Conservation (phyloP, 2,888 invertebrate species). For the Rhyacophila evoluta region DNA sequence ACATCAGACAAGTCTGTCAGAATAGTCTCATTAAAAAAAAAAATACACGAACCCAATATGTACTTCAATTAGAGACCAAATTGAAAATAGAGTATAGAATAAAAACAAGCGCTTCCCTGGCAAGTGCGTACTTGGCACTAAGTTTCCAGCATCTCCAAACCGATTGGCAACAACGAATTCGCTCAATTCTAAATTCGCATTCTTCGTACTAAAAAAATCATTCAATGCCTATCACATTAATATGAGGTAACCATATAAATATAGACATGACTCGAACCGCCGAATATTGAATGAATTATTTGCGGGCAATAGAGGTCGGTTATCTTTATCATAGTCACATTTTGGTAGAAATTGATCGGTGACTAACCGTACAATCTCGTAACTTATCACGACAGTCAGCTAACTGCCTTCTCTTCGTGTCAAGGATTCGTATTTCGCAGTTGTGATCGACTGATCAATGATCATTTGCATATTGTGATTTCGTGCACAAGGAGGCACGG, state of each 20-base stretch:
- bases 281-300: neutral
- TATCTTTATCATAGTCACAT: neutral
- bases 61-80: too few relatives aligned
- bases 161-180: too few relatives aligned
- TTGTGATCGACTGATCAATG: neutral
- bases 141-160: too few relatives aligned
- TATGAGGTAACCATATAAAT: neutral
- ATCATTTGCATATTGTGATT: constrained; percentile 20
- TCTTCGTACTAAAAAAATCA: neutral
- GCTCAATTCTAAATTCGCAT: neutral
- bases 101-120: too few relatives aligned
- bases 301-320: neutral
- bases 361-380: constrained; percentile 2
- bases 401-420: constrained; percentile 21
- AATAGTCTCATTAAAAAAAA: too few relatives aligned
- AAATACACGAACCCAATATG: too few relatives aligned
- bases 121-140: too few relatives aligned
- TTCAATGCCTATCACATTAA: neutral
- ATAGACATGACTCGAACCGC: neutral
- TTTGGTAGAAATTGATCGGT: neutral
- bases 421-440: neutral
- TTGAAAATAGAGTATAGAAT: too few relatives aligned
- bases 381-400: neutral
- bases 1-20: too few relatives aligned
- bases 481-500: too few relatives aligned